Conservation (phyloP, 2,888 invertebrate species). For the Machimus atricapillus region DNA sequence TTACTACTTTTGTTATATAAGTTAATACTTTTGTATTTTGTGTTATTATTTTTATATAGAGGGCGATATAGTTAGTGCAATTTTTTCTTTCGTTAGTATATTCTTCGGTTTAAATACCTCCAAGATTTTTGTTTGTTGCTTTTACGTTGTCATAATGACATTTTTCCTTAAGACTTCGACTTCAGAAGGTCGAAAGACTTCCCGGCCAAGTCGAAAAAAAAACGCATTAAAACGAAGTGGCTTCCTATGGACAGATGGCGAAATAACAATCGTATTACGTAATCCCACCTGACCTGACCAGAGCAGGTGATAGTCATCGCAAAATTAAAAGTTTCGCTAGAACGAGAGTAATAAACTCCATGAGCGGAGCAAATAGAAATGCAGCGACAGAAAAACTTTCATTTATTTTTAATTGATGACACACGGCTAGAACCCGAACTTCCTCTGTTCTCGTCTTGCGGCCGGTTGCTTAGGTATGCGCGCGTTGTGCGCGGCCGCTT, state of each 20-base stretch:
- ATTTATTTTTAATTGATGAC: conserved; percentile 23
- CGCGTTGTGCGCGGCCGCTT: not conserved
- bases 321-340: conserved; percentile 1
- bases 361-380: not conserved
- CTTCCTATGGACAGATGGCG: not conserved
- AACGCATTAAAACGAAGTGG: not conserved
- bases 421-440: not conserved
- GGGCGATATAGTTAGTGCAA: too few species aligned
- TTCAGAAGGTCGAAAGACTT: not conserved
- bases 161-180: not conserved
- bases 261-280: conserved; percentile 15
- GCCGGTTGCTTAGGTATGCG: not conserved
- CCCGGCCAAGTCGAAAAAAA: not conserved
- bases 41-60: too few species aligned
- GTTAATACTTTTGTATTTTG: too few species aligned
- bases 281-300: not conserved
- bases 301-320: not conserved
- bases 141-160: not conserved
- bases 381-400: not conserved
- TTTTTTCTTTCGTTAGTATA: not conserved
- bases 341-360: not conserved
- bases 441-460: not conserved
- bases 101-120: too few species aligned
- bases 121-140: not conserved
- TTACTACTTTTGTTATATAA: too few species aligned